These are phyloP conservation scores for Gasterosteus nipponicus DNA, from an alignment of 2,113 vertebrate genomes.

Conservation along the genomic window DNA sequence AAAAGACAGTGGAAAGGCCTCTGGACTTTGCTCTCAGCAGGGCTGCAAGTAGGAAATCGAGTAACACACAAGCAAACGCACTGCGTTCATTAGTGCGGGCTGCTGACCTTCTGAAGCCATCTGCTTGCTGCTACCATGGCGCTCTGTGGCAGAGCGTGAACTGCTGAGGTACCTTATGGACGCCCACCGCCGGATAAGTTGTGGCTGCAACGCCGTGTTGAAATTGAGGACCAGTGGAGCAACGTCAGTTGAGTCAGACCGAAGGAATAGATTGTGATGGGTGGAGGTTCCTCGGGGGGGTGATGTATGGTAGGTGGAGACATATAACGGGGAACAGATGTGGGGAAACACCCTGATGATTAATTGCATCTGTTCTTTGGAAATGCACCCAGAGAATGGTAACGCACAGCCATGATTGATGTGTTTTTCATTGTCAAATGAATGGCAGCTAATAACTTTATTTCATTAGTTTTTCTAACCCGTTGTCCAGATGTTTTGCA, in stretches of 20 bases:
- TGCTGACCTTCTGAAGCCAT: constrained; percentile 72
- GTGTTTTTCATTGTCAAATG: not conserved
- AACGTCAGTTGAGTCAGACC: not conserved
- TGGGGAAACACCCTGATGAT: constrained; percentile 33
- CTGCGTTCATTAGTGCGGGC: constrained; percentile 55
- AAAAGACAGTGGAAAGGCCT: constrained; percentile 61
- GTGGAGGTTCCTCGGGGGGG: constrained; percentile 12
- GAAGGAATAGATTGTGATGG: not conserved
- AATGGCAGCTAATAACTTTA: too few species aligned
- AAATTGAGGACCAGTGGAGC: constrained; percentile 14
- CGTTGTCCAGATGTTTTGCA: not conserved
- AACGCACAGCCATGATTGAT: not conserved
- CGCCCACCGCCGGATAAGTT: constrained; percentile 13
- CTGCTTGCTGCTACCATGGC: constrained; percentile 59
- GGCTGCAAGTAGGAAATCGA: constrained; percentile 44
- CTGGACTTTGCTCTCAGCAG: constrained; percentile 60
- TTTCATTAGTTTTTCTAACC: not conserved
- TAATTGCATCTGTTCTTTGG: constrained; percentile 20
- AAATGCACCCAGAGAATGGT: constrained; percentile 8
- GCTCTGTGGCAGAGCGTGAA: constrained; percentile 55
- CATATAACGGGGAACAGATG: constrained; percentile 23
- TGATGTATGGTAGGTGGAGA: constrained; percentile 50
- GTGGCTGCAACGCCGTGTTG: not conserved
- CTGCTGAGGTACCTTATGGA: constrained; percentile 51
- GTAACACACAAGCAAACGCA: constrained; percentile 33